Base-by-base conservation (phyloP, 2,113 vertebrate genomes). In the Coreoperca whiteheadi region DNA sequence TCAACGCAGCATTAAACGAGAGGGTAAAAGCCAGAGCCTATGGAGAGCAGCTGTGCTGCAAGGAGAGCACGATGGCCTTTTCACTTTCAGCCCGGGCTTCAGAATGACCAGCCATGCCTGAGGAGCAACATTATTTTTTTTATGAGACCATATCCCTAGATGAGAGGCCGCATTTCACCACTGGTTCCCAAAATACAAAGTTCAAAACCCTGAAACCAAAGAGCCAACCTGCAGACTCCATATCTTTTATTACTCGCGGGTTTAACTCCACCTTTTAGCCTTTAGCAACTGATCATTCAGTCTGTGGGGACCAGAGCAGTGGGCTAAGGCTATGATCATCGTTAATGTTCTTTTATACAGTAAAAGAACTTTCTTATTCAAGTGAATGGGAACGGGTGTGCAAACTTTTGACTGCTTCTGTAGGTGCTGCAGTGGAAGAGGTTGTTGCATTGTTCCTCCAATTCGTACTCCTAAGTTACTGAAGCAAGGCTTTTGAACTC, bases 201-300 rank as follows among this genome's bases (percentile, higher is more conserved):
- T 60, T 2, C 41, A 63, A 53, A 57, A 53, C 28, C 67, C 14
- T 0, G 15, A 46, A 65, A 67, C 37, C 77, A 53, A 12, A 11
- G 12, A 68, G 25, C 0, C 64, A 73, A 21, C 48, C 68, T 41
- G 18, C 41, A 16, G 30, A 30, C 70, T 67, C 43, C 8, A 34
- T 69, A 73, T 61, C 54, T 71, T 73, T 48, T 15, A 81, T 73
- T 39, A 71, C 68, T 30, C 15, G 2, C 39, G 2, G 25, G 28
- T 51, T 41, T 25, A 60, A 12, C 64, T 80, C 57, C 18, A 43
- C 18, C 34, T 74, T 65, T 57, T 54, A 77, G 73, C 41, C 73
- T 75, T 30, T 39, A 50, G 76, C 68, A 50, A 10, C 15, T 74
- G 23, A 69, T 70, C 25, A 80, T 74, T 77, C 59, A 73, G 67